phyloP scores from a whole-genome alignment of 1,140 invertebrate species.

The Brachionus calyciflorus region DNA sequence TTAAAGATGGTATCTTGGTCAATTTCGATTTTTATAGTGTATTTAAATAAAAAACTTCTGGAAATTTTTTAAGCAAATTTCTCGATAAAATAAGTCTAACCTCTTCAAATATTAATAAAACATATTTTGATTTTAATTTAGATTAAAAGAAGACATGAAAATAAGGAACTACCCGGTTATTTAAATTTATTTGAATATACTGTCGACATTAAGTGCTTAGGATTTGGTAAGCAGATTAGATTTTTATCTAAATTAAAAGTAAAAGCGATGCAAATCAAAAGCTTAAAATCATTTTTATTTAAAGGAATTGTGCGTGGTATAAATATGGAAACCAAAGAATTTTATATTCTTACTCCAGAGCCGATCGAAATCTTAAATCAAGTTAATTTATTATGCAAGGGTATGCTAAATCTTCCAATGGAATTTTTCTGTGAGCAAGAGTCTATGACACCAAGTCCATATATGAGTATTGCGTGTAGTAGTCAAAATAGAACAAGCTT shows the following conservation, averaged over 20 bases:
- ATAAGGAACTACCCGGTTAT: constrained; percentile 18
- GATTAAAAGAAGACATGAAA: background rate
- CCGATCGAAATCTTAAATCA: constrained; percentile 48
- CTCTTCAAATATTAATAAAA: background rate
- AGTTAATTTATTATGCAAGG: constrained; percentile 54
- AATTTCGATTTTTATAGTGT: too few species aligned
- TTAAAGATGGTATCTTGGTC: too few species aligned
- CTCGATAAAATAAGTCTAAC: too few species aligned
- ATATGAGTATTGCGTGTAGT: background rate
- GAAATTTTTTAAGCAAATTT: too few species aligned
- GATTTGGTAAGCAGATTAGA: constrained; percentile 51
- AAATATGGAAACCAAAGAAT: constrained; percentile 49
- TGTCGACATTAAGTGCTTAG: constrained; percentile 52
- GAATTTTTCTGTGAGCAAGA: constrained; percentile 51
- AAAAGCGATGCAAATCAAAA: too few species aligned
- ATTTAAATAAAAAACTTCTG: too few species aligned
- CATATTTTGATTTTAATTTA: background rate
- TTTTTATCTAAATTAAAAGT: background rate
- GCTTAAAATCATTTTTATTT: constrained; percentile 2
- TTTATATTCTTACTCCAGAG: constrained; percentile 53
- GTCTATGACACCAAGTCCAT: background rate
- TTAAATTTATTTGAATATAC: constrained; percentile 49
- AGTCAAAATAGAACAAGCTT: background rate
- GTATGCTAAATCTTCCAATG: constrained; percentile 52
- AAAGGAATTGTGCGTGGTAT: constrained; percentile 54